phyloP scores from a whole-genome alignment of 2,797 vertebrate species.

The Lateolabrax maculatus region DNA sequence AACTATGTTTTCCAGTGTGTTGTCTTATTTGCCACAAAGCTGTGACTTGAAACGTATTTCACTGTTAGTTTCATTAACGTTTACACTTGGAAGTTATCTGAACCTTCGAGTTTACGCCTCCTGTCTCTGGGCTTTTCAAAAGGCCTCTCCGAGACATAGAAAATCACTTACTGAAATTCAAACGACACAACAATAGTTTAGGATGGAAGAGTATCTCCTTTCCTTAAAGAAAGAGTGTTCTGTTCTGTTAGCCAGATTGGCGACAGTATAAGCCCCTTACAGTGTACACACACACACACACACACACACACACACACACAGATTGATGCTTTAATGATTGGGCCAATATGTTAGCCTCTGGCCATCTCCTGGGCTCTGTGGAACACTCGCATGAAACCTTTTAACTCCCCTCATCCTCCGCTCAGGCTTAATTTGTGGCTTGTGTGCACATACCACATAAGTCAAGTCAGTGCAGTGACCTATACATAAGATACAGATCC shows the following conservation, averaged over 20 bases:
- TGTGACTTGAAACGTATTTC: not conserved
- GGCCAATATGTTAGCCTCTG: conserved; percentile 79
- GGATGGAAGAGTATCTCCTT: conserved; percentile 42
- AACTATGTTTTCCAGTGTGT: not conserved
- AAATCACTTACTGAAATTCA: conserved; percentile 22
- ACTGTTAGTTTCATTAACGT: not conserved
- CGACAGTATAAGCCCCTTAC: conserved; percentile 39
- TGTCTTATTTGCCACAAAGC: not conserved
- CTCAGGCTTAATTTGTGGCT: conserved; percentile 65
- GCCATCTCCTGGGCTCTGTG: conserved; percentile 72
- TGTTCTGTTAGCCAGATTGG: conserved; percentile 68
- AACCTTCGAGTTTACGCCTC: not conserved
- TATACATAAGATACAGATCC: conserved; percentile 58
- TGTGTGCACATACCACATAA: conserved; percentile 77
- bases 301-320: conserved; percentile 33
- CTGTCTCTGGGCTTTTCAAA: not conserved
- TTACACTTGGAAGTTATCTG: not conserved
- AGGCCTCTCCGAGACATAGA: conserved; percentile 8
- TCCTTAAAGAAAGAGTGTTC: conserved; percentile 51
- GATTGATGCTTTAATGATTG: conserved; percentile 80
- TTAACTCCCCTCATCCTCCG: conserved; percentile 60
- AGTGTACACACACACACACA: conserved; percentile 30
- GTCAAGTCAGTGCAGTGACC: conserved; percentile 67
- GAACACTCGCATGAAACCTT: conserved; percentile 68
- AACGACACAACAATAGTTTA: conserved; percentile 28